Base-by-base conservation (phyloP, 2,888 invertebrate genomes). In the Drosophila tanythrix region DNA sequence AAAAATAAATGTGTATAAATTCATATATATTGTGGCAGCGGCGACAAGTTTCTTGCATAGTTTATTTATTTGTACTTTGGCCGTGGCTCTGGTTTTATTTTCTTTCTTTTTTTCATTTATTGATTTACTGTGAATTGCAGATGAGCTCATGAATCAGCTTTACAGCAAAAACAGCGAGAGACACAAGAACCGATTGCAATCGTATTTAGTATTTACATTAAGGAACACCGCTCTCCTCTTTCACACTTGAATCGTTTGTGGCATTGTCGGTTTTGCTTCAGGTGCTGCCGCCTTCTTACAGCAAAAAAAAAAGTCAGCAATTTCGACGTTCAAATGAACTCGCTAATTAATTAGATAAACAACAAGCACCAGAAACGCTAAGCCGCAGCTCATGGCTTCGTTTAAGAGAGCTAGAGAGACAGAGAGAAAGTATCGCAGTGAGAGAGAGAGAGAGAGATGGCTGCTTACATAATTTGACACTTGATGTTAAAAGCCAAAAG, bases 321-420 rank as follows among this genome's bases (percentile, higher is more conserved):
- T 64, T 74, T 71, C 27, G 69, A 38, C 65, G 71, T 66, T 69
- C 40, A 50, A 72, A 66, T 63, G 53, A 81, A 71, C 75, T 75
- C 31, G 65, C 83, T 72, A 75, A 83, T 81, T 83, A 78, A 82
- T 83, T 75, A 75, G 70, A 74, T 59, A 80, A 76, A 70, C 69
- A 65, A 51, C 11, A 25, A 35, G 35, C 43, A 51, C 18, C 36
- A 46, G 53, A 8, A 36, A 66, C 55, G 52, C 38, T n/a, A 74
- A 79, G 52, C 52, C 63, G 15, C 67, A 67, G 43, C 51, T 52
- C 53, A 43, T 57, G 50, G 59, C 38, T 29, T 21, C 18, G 2
- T 1, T 18, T n/a, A n/a, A n/a, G 7, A 25, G 31, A 13, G 33
- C 18, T 21, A 40, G 38, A n/a, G 36, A 36, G 18, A 18, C 3